Base-by-base conservation (phyloP, 2,113 vertebrate genomes). In the Clarias batrachus region DNA sequence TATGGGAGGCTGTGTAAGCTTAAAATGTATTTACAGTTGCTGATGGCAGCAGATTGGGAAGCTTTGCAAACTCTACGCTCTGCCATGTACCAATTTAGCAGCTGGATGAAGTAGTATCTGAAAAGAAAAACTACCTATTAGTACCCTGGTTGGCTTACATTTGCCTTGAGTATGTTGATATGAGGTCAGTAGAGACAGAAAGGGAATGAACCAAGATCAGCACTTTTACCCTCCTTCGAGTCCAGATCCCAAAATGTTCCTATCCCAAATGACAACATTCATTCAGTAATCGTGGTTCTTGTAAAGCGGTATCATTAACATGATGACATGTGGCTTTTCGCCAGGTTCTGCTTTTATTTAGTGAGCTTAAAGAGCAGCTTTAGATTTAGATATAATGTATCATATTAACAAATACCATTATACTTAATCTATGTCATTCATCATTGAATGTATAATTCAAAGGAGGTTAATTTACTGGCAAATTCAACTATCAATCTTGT, bases 41-140 rank as follows among this genome's bases (percentile, higher is more conserved):
- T 87, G 86, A 83, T 78, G 62, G 73, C 60, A 83, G 81, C 81
- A 87, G 81, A 68, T 83, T 66, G 66, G 59, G 48, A 74, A 41
- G 79, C 17, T 74, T 70, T 74, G n/a, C 62, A 78, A 71, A 30
- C 71, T 57, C 56, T 23, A 68, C 9, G n/a, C 48, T 78, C 19
- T 76, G 30, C 17, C 86, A 77, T 63, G 30, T 76, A 83, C 70
- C 21, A 57, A 63, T 87, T 76, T 83, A 83, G 81, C 12, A 77
- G 25, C 81, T 37, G 48, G 71, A 83, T 56, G 41, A 87, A 56
- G 48, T 73, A 48, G 54, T 57, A 83, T n/a, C 52, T 78, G 27
- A 66, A 48, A 48, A 27, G 14, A 23, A 78, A 56, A 78, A 83
- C 66, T 74, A 71, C 62, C 68, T 66, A 10, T 86, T 70, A 86